A percentile compares a stretch with the other conserved stretches of the same genome.
These are phyloP conservation scores for Anastrepha obliqua DNA, from an alignment of 1,140 invertebrate species.

Conservation along the genomic window DNA sequence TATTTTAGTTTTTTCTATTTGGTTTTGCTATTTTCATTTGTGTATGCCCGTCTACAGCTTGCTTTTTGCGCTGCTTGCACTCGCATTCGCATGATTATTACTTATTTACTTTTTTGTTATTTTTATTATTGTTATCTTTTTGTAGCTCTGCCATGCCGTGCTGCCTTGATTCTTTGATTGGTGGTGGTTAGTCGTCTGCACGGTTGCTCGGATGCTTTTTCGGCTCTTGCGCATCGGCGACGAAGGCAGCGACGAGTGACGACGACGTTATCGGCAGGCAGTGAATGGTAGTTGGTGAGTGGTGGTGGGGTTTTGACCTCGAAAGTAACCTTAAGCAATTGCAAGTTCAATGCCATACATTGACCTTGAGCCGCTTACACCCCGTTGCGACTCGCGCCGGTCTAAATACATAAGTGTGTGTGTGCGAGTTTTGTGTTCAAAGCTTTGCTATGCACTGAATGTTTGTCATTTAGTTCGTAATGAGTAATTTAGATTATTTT, in stretches of 20 bases:
- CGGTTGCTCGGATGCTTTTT: neutral
- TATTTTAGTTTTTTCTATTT: neutral
- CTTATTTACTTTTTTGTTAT: neutral
- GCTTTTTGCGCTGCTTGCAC: neutral
- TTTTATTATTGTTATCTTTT: neutral
- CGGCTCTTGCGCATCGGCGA: neutral
- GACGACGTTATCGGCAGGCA: neutral
- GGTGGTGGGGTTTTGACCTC: constrained; percentile 31
- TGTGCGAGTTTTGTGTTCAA: neutral
- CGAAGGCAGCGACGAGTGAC: neutral
- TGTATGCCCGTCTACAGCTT: neutral
- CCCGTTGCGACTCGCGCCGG: neutral
- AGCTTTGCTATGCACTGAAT: neutral
- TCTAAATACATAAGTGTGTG: neutral
- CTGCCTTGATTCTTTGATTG: no score
- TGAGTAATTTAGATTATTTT: constrained; percentile 22
- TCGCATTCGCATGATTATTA: neutral
- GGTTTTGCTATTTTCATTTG: neutral
- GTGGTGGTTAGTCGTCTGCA: no score
- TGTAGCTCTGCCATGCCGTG: neutral
- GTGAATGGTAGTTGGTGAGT: neutral
- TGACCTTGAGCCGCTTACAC: constrained; percentile 12
- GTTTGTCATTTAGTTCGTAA: neutral
- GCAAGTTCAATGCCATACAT: constrained; percentile 35
- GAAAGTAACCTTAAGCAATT: constrained; percentile 25